These are phyloP conservation scores for Balanococcus diminutus DNA, from an alignment of 2,888 invertebrate genomes.

Conservation along the genomic window DNA sequence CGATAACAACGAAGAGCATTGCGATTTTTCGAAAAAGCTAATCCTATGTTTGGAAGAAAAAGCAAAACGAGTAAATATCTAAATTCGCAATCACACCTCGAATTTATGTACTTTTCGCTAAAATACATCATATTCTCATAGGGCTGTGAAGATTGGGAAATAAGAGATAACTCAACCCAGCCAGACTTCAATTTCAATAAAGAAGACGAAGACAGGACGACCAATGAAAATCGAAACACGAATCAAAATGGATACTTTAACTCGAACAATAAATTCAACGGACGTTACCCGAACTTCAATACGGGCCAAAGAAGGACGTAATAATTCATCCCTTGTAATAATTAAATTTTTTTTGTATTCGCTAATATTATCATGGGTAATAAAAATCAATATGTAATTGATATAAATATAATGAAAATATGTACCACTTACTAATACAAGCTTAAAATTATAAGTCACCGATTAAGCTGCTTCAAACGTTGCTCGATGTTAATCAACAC, in stretches of 20 bases:
- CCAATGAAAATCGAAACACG: not conserved
- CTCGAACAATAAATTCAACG: conserved; percentile 30
- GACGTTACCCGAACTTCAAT: not conserved
- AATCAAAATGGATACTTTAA: conserved; percentile 4
- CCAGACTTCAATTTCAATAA: conserved; percentile 42
- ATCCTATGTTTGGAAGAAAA: conserved; percentile 60
- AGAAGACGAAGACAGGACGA: not conserved
- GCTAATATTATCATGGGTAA: not conserved
- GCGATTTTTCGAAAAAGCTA: conserved; percentile 59
- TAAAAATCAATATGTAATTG: not conserved
- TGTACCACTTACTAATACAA: not conserved
- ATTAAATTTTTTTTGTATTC: not conserved
- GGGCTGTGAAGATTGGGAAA: conserved; percentile 51
- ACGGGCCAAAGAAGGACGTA: conserved; percentile 1
- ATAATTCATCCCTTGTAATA: not conserved
- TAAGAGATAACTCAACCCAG: conserved; percentile 29
- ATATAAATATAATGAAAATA: not conserved
- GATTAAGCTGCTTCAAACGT: conserved; percentile 45
- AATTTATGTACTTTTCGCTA: no score
- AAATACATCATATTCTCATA: not conserved
- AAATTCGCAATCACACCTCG: not conserved
- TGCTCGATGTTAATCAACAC: conserved; percentile 77
- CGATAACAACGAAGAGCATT: conserved; percentile 58
- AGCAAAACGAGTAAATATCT: conserved; percentile 59
- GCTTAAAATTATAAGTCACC: not conserved